Evolutionary conservation across 2,888 invertebrate genomes (phyloP), one percentile per base, ranked within the genome.

Genomic region (Hermaeophaga mercurialis): DNA sequence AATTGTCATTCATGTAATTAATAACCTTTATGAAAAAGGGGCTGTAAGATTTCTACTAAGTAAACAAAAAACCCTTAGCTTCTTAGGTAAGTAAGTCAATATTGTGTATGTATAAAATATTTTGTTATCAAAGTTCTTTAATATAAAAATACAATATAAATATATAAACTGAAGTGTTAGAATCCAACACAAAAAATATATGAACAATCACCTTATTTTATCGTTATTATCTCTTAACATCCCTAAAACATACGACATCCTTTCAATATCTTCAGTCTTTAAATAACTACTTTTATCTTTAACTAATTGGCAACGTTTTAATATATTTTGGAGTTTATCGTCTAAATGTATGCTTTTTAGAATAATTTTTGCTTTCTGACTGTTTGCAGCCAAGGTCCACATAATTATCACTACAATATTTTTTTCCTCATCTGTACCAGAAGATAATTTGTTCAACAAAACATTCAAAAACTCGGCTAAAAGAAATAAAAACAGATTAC

Each of bases 351-450:
- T 77, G 39, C 79, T 78, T 59, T 82, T 80, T 9, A 82, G 74
- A n/a, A 80, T 75, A 24, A 81, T 69, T 72, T 84, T 84, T 60
- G 85, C 87, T 76, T 85, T 85, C 64, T 88, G 88, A 69, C 85
- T 86, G 70, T 89, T 89, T 5, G 86, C 85, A 4, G 85, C 82
- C 39, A 89, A 68, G 0, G 87, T 82, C 88, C 88, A 88, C 0
- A 86, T 79, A 2, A 85, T 85, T 11, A 84, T 69, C 68, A 83
- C 70, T 1, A 78, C 77, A 12, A 77, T 71, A 56, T 76, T 77
- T 58, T 81, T 80, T 65, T 83, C 82, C 24, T 75, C 73, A 1
- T 72, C 57, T 3, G 73, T 73, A 17, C 80, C 80, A 47, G 71
- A 74, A 43, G 76, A 73, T 26, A 84, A 70, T 64, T 80, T 79